phyloP scores from a whole-genome alignment of 2,113 vertebrate species.

The Phalacrocorax brasilianus region DNA sequence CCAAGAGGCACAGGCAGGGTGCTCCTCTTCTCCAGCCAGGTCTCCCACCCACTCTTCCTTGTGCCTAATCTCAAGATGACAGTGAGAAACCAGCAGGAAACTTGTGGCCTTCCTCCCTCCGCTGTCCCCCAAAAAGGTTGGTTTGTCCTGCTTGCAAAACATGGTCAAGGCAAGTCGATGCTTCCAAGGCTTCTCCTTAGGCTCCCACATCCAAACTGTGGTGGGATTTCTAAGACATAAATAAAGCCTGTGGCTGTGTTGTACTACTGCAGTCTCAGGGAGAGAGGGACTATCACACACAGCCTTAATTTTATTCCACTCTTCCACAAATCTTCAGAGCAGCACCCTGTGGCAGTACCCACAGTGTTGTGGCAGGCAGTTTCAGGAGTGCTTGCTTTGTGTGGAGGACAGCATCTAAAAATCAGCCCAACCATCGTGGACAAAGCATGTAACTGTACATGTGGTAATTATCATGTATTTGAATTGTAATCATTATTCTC shows the following conservation, averaged over 20 bases:
- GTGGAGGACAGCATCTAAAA: neutral
- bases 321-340: neutral
- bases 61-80: neutral
- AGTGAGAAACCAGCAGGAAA: neutral
- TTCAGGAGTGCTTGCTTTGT: neutral
- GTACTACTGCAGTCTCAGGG: neutral
- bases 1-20: neutral
- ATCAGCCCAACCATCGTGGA: neutral
- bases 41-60: neutral
- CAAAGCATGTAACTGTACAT: neutral
- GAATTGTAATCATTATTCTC: neutral
- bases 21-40: neutral
- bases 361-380: neutral
- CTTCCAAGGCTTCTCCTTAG: neutral
- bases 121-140: fast-evolving
- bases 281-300: neutral
- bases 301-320: neutral
- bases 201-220: neutral
- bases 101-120: neutral
- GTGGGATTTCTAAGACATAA: neutral
- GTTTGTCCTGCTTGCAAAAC: neutral
- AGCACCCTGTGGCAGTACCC: neutral
- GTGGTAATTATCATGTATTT: neutral
- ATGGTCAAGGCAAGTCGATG: neutral
- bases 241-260: neutral